Percentiles rank a stretch among this genome's conserved stretches.
Conservation (phyloP, 2,797 vertebrate species). For the Sebastes iracundus region DNA sequence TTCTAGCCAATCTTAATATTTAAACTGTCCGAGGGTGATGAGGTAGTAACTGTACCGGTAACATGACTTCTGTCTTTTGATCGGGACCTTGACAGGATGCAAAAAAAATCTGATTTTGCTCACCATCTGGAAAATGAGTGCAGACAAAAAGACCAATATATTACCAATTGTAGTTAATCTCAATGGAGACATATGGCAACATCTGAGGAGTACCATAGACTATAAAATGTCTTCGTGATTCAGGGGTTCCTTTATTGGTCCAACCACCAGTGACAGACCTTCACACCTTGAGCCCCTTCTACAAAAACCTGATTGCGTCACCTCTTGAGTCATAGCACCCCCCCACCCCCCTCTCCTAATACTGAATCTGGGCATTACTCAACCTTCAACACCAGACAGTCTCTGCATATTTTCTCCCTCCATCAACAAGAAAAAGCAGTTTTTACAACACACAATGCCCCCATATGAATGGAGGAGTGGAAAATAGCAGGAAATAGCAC, state of each 20-base stretch:
- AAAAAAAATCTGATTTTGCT: neutral
- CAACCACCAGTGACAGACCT: neutral
- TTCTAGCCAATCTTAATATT: neutral
- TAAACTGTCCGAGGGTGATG: neutral
- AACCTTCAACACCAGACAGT: conserved; percentile 19
- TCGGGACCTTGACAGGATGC: neutral
- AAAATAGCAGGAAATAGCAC: conserved; percentile 49
- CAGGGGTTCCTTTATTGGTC: neutral
- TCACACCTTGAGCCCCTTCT: neutral
- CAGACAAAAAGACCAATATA: neutral
- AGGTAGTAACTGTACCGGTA: neutral
- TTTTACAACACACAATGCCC: conserved; percentile 30
- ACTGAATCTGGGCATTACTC: conserved; percentile 31
- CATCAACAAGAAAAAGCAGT: conserved; percentile 24
- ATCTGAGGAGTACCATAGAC: neutral
- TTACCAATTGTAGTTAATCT: neutral
- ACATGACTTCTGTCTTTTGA: neutral
- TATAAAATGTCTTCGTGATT: neutral
- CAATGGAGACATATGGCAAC: neutral
- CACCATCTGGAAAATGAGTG: neutral
- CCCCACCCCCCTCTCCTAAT: neutral
- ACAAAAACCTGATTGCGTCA: conserved; percentile 32
- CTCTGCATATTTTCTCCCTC: conserved; percentile 36
- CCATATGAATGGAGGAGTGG: conserved; percentile 36
- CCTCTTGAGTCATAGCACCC: conserved; percentile 35